phyloP scores from a whole-genome alignment of 1,140 invertebrate genomes.

The Phenacoccus solenopsis region DNA sequence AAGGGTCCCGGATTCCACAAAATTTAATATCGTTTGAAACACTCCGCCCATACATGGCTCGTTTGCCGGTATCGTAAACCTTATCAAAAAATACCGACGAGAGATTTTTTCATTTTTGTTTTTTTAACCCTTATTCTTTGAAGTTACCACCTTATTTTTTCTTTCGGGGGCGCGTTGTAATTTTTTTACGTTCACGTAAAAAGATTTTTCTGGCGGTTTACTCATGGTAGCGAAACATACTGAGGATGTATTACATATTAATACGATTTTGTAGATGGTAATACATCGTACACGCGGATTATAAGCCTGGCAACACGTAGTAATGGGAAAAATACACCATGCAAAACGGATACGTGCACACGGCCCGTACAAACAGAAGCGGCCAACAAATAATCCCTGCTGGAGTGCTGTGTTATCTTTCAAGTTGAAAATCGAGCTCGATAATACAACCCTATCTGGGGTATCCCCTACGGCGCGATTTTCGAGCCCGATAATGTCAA shows the following conservation, averaged over 20 bases:
- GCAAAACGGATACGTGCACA: background rate
- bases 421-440: conserved; percentile 9
- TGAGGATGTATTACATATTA: too few relatives aligned
- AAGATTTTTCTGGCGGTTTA: too few relatives aligned
- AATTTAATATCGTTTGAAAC: background rate
- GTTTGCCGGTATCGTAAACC: background rate
- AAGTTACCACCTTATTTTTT: background rate
- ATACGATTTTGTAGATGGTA: too few relatives aligned
- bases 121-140: background rate
- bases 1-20: background rate
- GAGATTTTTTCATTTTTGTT: background rate
- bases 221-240: too few relatives aligned
- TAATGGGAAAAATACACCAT: background rate
- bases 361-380: background rate
- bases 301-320: background rate
- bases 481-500: conserved; percentile 14
- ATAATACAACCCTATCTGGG: background rate
- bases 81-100: background rate
- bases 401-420: background rate
- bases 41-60: background rate
- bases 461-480: conserved; percentile 13
- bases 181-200: background rate
- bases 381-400: conserved; percentile 7
- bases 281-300: background rate
- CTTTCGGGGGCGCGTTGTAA: background rate